Base-by-base conservation (phyloP, 2,888 invertebrate species). In the Hirtodrosophila confusa region DNA sequence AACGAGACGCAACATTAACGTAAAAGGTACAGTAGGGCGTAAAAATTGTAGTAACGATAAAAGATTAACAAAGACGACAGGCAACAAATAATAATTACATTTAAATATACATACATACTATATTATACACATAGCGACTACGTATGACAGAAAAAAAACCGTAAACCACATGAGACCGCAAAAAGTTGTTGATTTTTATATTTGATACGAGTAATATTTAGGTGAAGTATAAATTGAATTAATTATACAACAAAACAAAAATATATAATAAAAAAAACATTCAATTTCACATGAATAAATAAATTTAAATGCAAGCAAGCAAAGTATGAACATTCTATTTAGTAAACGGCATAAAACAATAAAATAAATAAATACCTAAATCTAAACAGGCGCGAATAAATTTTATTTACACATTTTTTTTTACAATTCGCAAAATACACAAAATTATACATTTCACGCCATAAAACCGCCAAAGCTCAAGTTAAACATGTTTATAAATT, bases 181-280 rank as follows among this genome's bases (percentile, higher is more conserved):
- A 85, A 88, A 88, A 78, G 90, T 91, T 91, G 91, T 91, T 91
- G 90, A 91, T 91, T 91, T 91, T 91, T 91, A 91, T 91, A 91
- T 91, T 91, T 91, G 91, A 91, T 91, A 91, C 91, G 91, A 91
- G 88, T 90, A 88, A 89, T 85, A 86, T 88, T 88, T 88, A 86
- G 88, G 88, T 74, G 88, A 88, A 79, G 83, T 71, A 77, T 88
- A 78, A 85, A 88, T 85, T 85, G 80, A 85, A 86, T 86, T 86
- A 86, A 88, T 88, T 86, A 88, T 88, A 88, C 88, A 88, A 86
- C 51, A 66, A 85, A 79, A 45, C 50, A 40, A 57, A 80, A 56
- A 17, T 17, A 17, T 17, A 17, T 17, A 44, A 41, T 44, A 29
- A 68, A 47, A 37, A 73, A 58, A 67, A 39, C 58, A 61, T 49